Conservation (phyloP, 2,113 vertebrate species). For the Pterocles burchelli region DNA sequence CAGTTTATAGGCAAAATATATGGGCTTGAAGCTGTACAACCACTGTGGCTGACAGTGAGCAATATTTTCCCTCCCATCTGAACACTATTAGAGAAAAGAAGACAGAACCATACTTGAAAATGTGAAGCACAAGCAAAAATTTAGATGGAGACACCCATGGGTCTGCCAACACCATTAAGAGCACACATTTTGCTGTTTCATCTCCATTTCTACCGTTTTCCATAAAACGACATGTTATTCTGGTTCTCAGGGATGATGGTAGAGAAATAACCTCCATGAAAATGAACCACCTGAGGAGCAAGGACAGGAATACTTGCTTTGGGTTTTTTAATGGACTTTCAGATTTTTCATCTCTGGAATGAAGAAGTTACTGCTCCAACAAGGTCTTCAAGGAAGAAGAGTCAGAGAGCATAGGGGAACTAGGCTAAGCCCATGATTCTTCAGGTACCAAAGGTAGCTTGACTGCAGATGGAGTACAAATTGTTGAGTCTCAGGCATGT, state of each 20-base stretch:
- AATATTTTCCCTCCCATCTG: slow-evolving; percentile 45
- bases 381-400: neutral
- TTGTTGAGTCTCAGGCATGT: neutral
- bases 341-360: neutral
- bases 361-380: neutral
- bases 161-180: slow-evolving; percentile 59
- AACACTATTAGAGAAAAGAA: neutral
- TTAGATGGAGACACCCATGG: neutral
- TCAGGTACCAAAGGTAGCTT: neutral
- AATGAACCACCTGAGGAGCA: neutral
- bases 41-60: slow-evolving; percentile 25
- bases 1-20: neutral
- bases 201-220: slow-evolving; percentile 47
- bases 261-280: neutral
- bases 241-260: neutral
- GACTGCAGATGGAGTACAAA: neutral
- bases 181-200: slow-evolving; percentile 46
- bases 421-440: neutral
- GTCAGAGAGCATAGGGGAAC: neutral
- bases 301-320: neutral
- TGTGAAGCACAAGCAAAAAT: slow-evolving; percentile 50
- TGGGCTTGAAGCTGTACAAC: neutral
- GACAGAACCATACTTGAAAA: slow-evolving; percentile 18
- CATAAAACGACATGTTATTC: neutral
- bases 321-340: neutral